Evolutionary conservation across 2,888 invertebrate species (phyloP).

Genomic region (Ypsolopha scabrella): DNA sequence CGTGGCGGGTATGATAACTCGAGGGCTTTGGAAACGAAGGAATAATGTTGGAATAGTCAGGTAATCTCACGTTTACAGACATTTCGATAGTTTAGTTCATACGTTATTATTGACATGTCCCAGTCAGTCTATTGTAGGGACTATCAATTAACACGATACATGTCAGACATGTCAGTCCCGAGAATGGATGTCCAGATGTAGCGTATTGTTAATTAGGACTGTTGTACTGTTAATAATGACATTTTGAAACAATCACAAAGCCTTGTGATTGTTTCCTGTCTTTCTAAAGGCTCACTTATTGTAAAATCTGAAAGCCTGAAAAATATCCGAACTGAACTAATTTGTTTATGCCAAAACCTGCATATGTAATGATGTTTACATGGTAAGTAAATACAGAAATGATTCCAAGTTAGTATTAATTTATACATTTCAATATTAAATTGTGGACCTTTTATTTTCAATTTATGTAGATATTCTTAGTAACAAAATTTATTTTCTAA

Average conservation of each 20-base stretch:
- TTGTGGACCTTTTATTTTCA: too few species aligned
- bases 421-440: not conserved
- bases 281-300: too few species aligned
- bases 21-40: not conserved
- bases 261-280: too few species aligned
- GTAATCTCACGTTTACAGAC: too few species aligned
- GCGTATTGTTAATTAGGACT: constrained; percentile 49
- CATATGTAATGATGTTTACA: too few species aligned
- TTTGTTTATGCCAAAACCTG: too few species aligned
- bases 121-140: constrained; percentile 18
- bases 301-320: too few species aligned
- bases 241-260: not conserved
- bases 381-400: too few species aligned
- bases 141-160: constrained; percentile 54
- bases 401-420: not conserved
- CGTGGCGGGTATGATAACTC: not conserved
- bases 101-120: constrained; percentile 10
- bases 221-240: constrained; percentile 21
- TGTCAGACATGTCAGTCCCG: constrained; percentile 51
- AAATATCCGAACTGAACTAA: too few species aligned
- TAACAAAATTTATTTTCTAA: too few species aligned
- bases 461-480: too few species aligned
- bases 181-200: constrained; percentile 25
- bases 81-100: too few species aligned
- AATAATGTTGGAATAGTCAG: not conserved